Conservation (phyloP, 2,113 vertebrate genomes). For the Phylloscopus trochilus region DNA sequence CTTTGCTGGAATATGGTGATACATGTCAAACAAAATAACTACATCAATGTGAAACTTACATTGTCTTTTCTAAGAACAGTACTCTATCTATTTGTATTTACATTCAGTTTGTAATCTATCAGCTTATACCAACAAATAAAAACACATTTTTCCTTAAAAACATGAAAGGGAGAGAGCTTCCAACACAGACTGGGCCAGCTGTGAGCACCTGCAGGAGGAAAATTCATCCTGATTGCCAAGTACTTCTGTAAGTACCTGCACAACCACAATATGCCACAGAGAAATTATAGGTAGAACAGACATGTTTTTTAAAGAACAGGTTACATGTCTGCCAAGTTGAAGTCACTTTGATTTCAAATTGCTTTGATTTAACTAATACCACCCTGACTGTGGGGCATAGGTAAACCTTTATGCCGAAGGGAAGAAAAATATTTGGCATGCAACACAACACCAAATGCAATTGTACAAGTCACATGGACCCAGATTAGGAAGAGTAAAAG, state of each 20-base stretch:
- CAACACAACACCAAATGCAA: not conserved
- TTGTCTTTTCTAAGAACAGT: not conserved
- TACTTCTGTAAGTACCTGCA: not conserved
- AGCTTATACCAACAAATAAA: not conserved
- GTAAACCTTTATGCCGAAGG: not conserved
- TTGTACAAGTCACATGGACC: not conserved
- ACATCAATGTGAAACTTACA: not conserved
- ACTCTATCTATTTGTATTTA: not conserved
- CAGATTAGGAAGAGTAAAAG: not conserved
- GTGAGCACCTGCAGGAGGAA: not conserved
- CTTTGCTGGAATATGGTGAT: not conserved
- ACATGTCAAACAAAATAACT: not conserved
- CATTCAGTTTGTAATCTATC: not conserved
- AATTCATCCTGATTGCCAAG: not conserved
- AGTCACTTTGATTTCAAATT: not conserved
- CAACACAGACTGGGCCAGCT: not conserved
- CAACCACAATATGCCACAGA: not conserved
- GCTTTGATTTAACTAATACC: not conserved
- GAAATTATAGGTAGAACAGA: not conserved
- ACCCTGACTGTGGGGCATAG: not conserved
- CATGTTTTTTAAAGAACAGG: not conserved
- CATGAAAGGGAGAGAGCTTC: not conserved
- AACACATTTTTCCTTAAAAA: not conserved
- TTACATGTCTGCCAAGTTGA: not conserved
- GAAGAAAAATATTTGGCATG: not conserved